Conservation (phyloP, 1,140 invertebrate species). For the Psix sp. region DNA sequence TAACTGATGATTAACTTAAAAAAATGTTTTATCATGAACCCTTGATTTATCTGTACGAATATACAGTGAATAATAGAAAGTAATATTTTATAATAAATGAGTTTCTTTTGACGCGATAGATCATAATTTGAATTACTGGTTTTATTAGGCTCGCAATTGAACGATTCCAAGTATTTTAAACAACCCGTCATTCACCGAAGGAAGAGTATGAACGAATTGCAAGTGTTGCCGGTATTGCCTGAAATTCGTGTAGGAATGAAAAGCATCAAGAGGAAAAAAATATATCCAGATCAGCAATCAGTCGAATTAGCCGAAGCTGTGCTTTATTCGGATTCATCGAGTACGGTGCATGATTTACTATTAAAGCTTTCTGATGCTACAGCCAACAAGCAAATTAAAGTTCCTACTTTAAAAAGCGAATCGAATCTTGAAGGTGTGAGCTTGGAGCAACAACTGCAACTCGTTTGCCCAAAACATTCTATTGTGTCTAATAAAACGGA, state of each 20-base stretch:
- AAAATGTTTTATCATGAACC: too few relatives aligned
- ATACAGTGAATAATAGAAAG: too few relatives aligned
- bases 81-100: too few relatives aligned
- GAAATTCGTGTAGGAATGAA: not conserved
- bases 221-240: conserved; percentile 47
- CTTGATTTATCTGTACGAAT: too few relatives aligned
- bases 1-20: too few relatives aligned
- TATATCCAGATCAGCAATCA: conserved; percentile 49
- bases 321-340: conserved; percentile 15
- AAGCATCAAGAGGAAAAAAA: conserved; percentile 11
- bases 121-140: not conserved
- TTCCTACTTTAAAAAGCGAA: conserved; percentile 9
- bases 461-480: too few relatives aligned
- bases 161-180: conserved; percentile 57
- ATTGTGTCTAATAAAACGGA: too few relatives aligned
- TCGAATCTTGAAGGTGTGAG: not conserved
- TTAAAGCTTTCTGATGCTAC: conserved; percentile 15
- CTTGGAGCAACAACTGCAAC: not conserved
- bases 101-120: not conserved
- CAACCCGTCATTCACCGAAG: conserved; percentile 44
- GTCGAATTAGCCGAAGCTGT: conserved; percentile 48
- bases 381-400: conserved; percentile 22
- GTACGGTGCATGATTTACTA: conserved; percentile 22
- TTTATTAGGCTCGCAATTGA: conserved; percentile 19
- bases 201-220: conserved; percentile 54